Base-by-base conservation (phyloP, 2,797 vertebrate species). In the Tiaroga cobitis region DNA sequence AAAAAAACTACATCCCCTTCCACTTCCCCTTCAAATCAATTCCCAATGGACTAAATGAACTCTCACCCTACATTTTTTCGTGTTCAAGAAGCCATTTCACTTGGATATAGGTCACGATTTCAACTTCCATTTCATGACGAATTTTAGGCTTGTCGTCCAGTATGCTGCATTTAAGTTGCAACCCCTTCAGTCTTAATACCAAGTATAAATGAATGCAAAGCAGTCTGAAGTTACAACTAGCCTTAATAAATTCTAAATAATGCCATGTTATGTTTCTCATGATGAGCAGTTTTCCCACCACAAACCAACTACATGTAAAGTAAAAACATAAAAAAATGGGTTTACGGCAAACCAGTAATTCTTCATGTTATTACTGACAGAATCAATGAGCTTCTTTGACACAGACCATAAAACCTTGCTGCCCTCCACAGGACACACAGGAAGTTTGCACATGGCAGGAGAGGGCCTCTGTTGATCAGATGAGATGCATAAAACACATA, bases 401-500 rank as follows among this genome's bases (percentile, higher is more conserved):
- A 61, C 54, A 4, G 3, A 69, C 41, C 54, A 61, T 46, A 59
- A 63, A 82, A 46, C 26, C 54, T n/a, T 73, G 70, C 81, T 82
- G 81, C 81, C 81, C 54, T 73, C 81, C 69, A 73, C 69, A 73
- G 81, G 81, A 73, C 51, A 82, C 10, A 82, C 16, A 61, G n/a
- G 24, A 75, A 83, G 24, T 76, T 18, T 29, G 10, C 70, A 26
- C 3, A 26, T 19, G 19, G 21, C 41, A 37, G 29, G 8, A 41
- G 49, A 56, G 2, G 46, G 9, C 16, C 24, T 24, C 51, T 46
- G 24, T 61, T 61, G 2, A 16, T 76, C 8, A 7, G 0, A 49
- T 49, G 26, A 49, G 26, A 67, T 8, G 10, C 9, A 21, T 19
- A 65, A 21, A 32, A 24, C 26, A 65, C 63, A 63, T 7, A 18